Evolutionary conservation across 2,888 invertebrate species (phyloP).

Genomic region (Thymelicus acteon): DNA sequence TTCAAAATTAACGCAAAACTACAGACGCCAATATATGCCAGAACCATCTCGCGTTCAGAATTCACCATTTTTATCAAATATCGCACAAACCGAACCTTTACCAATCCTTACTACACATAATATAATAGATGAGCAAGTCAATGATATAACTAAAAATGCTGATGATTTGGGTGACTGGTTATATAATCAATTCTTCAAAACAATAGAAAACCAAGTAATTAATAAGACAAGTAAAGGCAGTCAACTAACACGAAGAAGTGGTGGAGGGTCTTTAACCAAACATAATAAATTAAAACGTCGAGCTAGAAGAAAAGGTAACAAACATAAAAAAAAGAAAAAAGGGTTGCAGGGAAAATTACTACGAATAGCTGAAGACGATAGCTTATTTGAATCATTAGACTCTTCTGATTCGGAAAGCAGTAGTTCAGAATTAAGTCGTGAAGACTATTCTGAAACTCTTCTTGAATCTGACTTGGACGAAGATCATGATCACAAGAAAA

Average conservation of each 20-base stretch:
- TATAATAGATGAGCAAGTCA: conserved; percentile 55
- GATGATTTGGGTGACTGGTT: conserved; percentile 77
- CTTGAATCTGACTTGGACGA: conserved; percentile 42
- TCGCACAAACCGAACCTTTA: conserved; percentile 43
- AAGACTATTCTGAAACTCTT: conserved; percentile 46
- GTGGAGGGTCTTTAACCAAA: conserved; percentile 40
- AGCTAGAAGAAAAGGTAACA: conserved; percentile 49
- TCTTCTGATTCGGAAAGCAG: conserved; percentile 49
- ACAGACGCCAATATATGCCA: conserved; percentile 51
- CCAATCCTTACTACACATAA: conserved; percentile 48
- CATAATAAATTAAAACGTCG: conserved; percentile 34
- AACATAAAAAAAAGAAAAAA: conserved; percentile 49
- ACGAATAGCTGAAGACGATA: conserved; percentile 71
- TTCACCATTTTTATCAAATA: conserved; percentile 34
- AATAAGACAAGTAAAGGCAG: conserved; percentile 61
- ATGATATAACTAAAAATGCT: conserved; percentile 62
- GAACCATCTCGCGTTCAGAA: conserved; percentile 53
- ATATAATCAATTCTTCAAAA: conserved; percentile 78
- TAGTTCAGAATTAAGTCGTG: conserved; percentile 39
- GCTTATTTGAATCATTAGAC: conserved; percentile 64
- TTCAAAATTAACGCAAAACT: conserved; percentile 60
- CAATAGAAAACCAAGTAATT: conserved; percentile 74
- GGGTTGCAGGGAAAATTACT: conserved; percentile 62
- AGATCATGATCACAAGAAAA: conserved; percentile 69
- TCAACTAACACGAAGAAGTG: conserved; percentile 60